Percentiles rank a stretch among this genome's conserved stretches.
Evolutionary conservation across 2,113 vertebrate species (phyloP).

Genomic region (Laticauda laticaudata): DNA sequence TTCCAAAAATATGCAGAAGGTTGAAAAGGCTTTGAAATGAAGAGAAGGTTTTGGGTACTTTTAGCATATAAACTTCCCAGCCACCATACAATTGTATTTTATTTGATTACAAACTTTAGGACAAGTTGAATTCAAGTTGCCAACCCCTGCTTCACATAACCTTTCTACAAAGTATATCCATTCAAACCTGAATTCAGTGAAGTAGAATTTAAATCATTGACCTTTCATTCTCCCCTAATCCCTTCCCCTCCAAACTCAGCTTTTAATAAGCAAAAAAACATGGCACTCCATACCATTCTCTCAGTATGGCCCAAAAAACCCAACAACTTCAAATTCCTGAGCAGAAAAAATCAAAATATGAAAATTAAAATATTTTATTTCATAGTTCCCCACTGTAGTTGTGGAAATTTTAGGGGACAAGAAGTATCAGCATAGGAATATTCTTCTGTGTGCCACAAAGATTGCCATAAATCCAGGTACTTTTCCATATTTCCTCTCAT

Average conservation of each 20-base stretch:
- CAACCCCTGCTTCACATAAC: conserved; percentile 54
- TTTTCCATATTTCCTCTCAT: not conserved
- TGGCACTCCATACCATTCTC: conserved; percentile 62
- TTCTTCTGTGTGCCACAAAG: conserved; percentile 35
- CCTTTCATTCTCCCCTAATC: conserved; percentile 56
- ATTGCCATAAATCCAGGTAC: not conserved
- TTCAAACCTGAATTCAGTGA: conserved; percentile 61
- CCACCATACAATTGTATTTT: conserved; percentile 63
- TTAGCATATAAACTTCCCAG: conserved; percentile 57
- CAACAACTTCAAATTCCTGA: not conserved
- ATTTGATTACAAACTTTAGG: conserved; percentile 44
- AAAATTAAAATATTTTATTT: not conserved
- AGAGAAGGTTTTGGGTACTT: conserved; percentile 57
- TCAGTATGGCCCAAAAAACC: conserved; percentile 55
- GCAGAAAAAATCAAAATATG: not conserved
- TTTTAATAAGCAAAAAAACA: conserved; percentile 61
- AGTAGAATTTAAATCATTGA: conserved; percentile 46
- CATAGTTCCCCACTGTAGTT: conserved; percentile 2
- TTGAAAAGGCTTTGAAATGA: conserved; percentile 60
- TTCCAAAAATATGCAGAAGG: conserved; percentile 52
- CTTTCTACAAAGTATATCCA: conserved; percentile 57
- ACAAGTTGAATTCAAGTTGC: conserved; percentile 42
- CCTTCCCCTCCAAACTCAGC: conserved; percentile 34
- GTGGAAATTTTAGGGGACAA: conserved; percentile 14
- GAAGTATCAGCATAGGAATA: conserved; percentile 40